These are phyloP conservation scores for Oopsacas minuta DNA, from an alignment of 37 sponge, comb jelly and placozoan species.

Conservation along the genomic window DNA sequence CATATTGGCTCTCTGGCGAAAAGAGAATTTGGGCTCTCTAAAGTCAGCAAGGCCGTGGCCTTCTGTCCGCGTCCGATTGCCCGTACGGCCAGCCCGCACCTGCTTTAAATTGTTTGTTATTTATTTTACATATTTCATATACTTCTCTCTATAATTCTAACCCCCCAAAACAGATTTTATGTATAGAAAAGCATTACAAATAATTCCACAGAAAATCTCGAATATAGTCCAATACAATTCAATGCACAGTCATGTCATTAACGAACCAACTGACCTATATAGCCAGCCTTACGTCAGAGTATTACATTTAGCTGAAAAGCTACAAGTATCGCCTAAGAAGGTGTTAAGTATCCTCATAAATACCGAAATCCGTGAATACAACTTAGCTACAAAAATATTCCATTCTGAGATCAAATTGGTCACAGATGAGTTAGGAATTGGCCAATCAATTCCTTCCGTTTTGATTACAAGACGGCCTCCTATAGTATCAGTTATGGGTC, in stretches of 20 bases:
- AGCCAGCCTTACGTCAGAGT: not conserved
- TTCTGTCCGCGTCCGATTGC: no score
- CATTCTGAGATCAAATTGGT: not conserved
- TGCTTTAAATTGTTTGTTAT: no score
- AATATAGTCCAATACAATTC: not conserved
- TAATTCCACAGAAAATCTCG: not conserved
- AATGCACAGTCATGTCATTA: not conserved
- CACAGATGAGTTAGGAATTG: not conserved
- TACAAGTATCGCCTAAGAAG: not conserved
- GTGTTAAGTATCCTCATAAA: not conserved
- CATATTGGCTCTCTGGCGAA: no score
- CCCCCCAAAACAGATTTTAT: not conserved
- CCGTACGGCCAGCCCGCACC: no score
- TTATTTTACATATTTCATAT: no score
- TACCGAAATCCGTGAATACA: not conserved
- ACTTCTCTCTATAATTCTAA: not conserved
- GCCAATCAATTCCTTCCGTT: not conserved
- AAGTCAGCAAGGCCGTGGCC: no score
- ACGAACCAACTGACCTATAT: not conserved
- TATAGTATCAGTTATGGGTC: conserved; percentile 85
- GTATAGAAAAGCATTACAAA: not conserved
- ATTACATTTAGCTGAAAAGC: not conserved
- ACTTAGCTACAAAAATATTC: not conserved
- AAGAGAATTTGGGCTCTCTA: no score
- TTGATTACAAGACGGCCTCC: conserved; percentile 44